phyloP scores from a whole-genome alignment of 2,888 invertebrate genomes.

The Atrina japonica region DNA sequence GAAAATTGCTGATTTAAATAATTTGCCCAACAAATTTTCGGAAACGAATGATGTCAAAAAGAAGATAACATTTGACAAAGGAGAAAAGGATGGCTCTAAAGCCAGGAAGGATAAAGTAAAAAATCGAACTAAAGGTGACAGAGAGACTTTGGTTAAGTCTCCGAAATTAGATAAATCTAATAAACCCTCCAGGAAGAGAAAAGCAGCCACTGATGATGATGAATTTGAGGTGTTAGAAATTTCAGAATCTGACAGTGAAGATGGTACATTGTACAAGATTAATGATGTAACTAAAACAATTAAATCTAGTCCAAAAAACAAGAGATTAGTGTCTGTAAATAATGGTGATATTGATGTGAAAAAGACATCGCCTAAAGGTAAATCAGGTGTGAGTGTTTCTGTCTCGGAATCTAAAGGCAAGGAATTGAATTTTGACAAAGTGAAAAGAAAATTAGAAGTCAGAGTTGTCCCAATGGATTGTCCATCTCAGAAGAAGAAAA shows the following conservation, averaged over 20 bases:
- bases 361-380: conserved; percentile 12
- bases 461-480: conserved; percentile 30
- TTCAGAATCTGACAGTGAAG: conserved; percentile 53
- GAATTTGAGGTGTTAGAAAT: too few species aligned
- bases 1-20: too few species aligned
- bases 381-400: background rate
- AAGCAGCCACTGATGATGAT: too few species aligned
- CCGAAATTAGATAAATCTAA: background rate
- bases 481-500: conserved; percentile 48
- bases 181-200: conserved; percentile 18
- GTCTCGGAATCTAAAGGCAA: conserved; percentile 4
- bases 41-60: too few species aligned
- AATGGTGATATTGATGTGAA: conserved; percentile 1
- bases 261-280: conserved; percentile 64
- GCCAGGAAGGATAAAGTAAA: conserved; percentile 19
- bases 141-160: background rate
- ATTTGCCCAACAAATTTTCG: too few species aligned
- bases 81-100: too few species aligned
- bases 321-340: background rate
- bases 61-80: too few species aligned
- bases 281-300: conserved; percentile 18
- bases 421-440: conserved; percentile 11
- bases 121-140: background rate
- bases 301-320: conserved; percentile 5
- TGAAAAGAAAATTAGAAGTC: conserved; percentile 35